Conservation (phyloP, 1,140 invertebrate genomes). For the Oreohelix idahoensis region DNA sequence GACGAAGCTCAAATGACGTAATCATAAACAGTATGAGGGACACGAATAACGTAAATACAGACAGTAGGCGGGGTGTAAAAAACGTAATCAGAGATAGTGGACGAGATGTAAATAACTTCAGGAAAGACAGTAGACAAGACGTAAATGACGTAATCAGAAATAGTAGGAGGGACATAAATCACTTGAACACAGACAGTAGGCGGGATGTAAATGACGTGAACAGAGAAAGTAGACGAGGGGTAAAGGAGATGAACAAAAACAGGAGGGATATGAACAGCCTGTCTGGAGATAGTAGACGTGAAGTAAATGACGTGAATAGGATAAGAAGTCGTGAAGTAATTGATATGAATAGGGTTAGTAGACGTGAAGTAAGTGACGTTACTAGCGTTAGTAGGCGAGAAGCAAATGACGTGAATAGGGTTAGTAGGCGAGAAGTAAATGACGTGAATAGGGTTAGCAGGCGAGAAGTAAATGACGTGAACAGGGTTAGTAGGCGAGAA, state of each 20-base stretch:
- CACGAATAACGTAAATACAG: neutral
- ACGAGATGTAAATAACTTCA: neutral
- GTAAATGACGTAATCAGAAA: neutral
- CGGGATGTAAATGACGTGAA: no score
- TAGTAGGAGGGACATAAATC: neutral
- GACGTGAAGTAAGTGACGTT: neutral
- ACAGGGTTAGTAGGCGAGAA: neutral
- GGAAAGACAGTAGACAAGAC: neutral
- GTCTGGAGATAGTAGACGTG: neutral
- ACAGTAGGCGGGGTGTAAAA: neutral
- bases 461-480: neutral
- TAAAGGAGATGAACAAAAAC: neutral
- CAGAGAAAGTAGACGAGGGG: neutral
- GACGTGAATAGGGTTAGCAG: neutral
- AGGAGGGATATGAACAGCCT: neutral
- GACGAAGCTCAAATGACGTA: neutral
- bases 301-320: neutral
- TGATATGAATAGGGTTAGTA: neutral
- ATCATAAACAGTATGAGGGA: neutral
- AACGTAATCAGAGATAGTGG: neutral
- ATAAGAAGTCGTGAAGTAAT: neutral
- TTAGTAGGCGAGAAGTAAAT: neutral
- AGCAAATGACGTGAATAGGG: neutral
- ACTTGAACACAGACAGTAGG: neutral
- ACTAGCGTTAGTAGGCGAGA: neutral